phyloP scores from a whole-genome alignment of 2,113 vertebrate genomes.

The Orthochromis indermauri region DNA sequence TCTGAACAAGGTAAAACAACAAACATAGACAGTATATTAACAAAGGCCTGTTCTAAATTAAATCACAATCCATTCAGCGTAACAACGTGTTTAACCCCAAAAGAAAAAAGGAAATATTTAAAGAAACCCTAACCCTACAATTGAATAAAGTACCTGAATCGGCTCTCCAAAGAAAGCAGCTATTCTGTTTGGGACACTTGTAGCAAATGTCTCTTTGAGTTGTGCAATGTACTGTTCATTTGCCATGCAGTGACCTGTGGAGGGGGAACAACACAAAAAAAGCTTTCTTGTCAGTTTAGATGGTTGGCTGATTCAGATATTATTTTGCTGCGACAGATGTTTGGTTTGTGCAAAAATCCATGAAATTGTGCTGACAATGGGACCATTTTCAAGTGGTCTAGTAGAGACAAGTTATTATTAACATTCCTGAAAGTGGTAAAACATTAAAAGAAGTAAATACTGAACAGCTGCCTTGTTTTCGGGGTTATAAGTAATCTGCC shows the following conservation, averaged over 20 bases:
- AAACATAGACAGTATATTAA: not conserved
- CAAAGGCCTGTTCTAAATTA: not conserved
- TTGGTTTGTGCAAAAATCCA: not conserved
- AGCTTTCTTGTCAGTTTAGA: not conserved
- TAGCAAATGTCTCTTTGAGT: constrained; percentile 83
- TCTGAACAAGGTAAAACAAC: not conserved
- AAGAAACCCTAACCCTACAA: not conserved
- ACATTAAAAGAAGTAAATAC: constrained; percentile 35
- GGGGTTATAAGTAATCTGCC: not conserved
- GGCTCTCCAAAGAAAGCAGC: constrained; percentile 93
- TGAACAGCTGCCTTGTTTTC: not conserved
- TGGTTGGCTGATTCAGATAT: not conserved
- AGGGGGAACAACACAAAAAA: not conserved
- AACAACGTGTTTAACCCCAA: not conserved
- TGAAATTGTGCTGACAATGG: not conserved
- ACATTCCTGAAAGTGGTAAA: not conserved
- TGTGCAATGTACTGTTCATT: constrained; percentile 83
- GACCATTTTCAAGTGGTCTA: not conserved
- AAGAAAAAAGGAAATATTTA: not conserved
- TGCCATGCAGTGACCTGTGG: constrained; percentile 81
- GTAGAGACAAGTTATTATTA: not conserved
- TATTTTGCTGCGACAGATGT: not conserved
- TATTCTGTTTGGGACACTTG: constrained; percentile 74
- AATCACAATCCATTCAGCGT: not conserved
- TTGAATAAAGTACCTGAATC: constrained; percentile 77